Base-by-base conservation (phyloP, 2,113 vertebrate genomes). In the Labeo rohita region DNA sequence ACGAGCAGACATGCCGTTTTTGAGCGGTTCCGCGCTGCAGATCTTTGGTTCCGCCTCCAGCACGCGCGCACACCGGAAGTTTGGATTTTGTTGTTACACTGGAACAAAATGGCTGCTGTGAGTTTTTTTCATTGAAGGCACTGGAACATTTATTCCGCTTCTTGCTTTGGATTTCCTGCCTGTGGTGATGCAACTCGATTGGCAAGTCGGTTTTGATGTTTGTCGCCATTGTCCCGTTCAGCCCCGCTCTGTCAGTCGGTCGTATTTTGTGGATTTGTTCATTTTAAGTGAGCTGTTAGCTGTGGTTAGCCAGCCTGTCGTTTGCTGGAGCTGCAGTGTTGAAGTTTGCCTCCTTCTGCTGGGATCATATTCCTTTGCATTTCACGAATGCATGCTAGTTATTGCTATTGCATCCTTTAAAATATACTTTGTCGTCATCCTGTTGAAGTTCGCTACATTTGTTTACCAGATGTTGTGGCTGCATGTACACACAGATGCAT, bases 21-120 rank as follows among this genome's bases (percentile, higher is more conserved):
- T 43, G 34, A 63, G 39, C 78, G 21, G 79, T 8, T 56, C 66
- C 75, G 54, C 13, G 66, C 7, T 1, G 39, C 28, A 16, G 4
- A 13, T 61, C 12, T 49, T 82, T 70, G 76, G 85, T 79, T 63
- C 93, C 94, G 92, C 91, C 88, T 74, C 72, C 87, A n/a, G 45
- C n/a, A 56, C 49, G 68, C 81, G 80, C 80, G 83, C 89, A 91
- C 89, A 95, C 92, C 94, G 95, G 95, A 96, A 95, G 94, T 94
- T 92, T 90, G 91, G 94, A 92, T 95, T 94, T 95, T 96, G 95
- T 95, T 96, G 95, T 95, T 93, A 94, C 94, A 95, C 95, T 95
- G 94, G 93, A 94, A 94, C 92, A 95, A 96, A 93, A 95, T 95
- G 95, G 95, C 95, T 93, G 94, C 94, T 90, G 91, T 91, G 93